These are phyloP conservation scores for Branchellion lobata DNA, from an alignment of 2,888 invertebrate genomes.

Conservation along the genomic window DNA sequence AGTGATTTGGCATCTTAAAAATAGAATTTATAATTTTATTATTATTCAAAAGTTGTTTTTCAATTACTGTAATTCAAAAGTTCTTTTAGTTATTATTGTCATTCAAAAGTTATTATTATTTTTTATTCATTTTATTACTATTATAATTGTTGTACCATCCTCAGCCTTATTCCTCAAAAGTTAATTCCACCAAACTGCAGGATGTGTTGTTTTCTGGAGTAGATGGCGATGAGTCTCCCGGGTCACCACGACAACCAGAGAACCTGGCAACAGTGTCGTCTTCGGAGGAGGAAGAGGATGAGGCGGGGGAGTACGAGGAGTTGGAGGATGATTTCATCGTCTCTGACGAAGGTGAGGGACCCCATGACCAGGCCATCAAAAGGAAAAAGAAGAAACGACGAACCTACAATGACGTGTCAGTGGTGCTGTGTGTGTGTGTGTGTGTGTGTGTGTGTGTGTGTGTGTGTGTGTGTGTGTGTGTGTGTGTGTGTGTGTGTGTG, in stretches of 20 bases:
- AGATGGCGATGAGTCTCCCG: slow-evolving; percentile 72
- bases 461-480: background rate
- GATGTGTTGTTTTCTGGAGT: slow-evolving; percentile 61
- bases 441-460: background rate
- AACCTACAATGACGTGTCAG: slow-evolving; percentile 60
- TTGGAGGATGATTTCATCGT: slow-evolving; percentile 93
- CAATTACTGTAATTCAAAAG: too few relatives aligned
- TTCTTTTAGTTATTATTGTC: background rate
- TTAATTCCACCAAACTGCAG: background rate
- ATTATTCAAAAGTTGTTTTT: too few relatives aligned
- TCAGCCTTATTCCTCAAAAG: too few relatives aligned
- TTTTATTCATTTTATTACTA: background rate
- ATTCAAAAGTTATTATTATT: background rate
- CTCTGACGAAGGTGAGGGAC: slow-evolving; percentile 73
- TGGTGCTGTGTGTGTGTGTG: background rate
- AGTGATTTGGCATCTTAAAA: too few relatives aligned
- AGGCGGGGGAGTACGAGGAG: slow-evolving; percentile 50
- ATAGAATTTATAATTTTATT: too few relatives aligned
- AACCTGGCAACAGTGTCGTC: background rate
- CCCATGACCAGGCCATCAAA: slow-evolving; percentile 57
- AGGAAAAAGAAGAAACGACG: slow-evolving; percentile 60
- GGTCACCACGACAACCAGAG: slow-evolving; percentile 62
- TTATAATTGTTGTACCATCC: too few relatives aligned
- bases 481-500: too few relatives aligned
- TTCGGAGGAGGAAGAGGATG: slow-evolving; percentile 48